These are phyloP conservation scores for Ceratitis capitata DNA, from an alignment of 1,140 invertebrate species.

Conservation along the genomic window DNA sequence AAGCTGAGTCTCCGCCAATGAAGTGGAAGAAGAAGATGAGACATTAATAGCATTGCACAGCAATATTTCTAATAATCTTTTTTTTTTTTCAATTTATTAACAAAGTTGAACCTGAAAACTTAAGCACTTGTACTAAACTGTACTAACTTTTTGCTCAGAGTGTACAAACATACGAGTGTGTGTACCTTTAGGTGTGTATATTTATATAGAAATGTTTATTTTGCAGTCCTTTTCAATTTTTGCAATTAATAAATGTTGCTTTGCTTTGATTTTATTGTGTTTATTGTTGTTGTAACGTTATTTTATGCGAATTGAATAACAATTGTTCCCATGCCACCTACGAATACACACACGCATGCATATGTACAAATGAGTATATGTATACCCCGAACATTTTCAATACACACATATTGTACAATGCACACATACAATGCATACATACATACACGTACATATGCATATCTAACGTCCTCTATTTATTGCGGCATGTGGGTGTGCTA, in stretches of 20 bases:
- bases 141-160: background rate
- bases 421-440: too few relatives aligned
- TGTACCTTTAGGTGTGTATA: too few relatives aligned
- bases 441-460: background rate
- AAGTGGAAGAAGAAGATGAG: too few relatives aligned
- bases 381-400: too few relatives aligned
- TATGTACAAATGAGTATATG: too few relatives aligned
- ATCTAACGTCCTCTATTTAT: background rate
- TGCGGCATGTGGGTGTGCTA: background rate
- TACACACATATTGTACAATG: too few relatives aligned
- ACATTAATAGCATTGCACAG: too few relatives aligned
- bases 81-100: too few relatives aligned
- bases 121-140: too few relatives aligned
- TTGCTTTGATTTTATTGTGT: conserved; percentile 4
- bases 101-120: too few relatives aligned
- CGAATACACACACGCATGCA: background rate
- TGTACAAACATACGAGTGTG: background rate
- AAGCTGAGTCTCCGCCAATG: too few relatives aligned
- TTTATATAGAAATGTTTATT: conserved; percentile 7
- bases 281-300: conserved; percentile 20
- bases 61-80: too few relatives aligned
- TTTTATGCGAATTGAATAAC: conserved; percentile 34
- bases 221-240: conserved; percentile 32
- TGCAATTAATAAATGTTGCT: conserved; percentile 35
- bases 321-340: background rate